Percentiles rank a stretch among this genome's conserved stretches.
phyloP scores from a whole-genome alignment of 2,113 vertebrate species.

The Regulus satrapa region DNA sequence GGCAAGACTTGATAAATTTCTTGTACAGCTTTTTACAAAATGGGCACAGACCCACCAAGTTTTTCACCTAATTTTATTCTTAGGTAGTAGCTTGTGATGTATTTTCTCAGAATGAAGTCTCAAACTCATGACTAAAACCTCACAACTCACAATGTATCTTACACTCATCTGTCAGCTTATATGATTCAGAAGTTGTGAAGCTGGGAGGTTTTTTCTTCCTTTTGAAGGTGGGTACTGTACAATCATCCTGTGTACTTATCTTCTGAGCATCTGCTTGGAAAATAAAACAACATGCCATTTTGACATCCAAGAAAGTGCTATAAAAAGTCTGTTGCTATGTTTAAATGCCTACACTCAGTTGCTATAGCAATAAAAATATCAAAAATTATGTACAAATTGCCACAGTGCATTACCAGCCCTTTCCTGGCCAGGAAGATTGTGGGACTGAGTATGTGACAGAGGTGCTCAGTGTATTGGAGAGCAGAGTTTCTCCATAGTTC shows the following conservation, averaged over 20 bases:
- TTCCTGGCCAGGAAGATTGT: conserved; percentile 15
- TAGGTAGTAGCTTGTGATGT: not conserved
- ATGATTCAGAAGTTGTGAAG: not conserved
- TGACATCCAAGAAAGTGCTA: conserved; percentile 62
- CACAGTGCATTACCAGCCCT: conserved; percentile 11
- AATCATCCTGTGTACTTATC: conserved; percentile 40
- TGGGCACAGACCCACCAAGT: not conserved
- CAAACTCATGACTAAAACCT: not conserved
- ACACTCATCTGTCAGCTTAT: not conserved
- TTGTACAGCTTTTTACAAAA: not conserved
- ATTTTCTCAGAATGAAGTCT: not conserved
- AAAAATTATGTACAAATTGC: conserved; percentile 11
- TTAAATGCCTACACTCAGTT: conserved; percentile 63
- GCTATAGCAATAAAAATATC: conserved; percentile 67
- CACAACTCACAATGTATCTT: not conserved
- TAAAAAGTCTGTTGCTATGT: conserved; percentile 70
- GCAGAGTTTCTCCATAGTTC: not conserved
- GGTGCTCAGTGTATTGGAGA: not conserved
- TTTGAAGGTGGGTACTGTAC: not conserved
- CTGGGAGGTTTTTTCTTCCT: not conserved
- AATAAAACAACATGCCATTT: conserved; percentile 58
- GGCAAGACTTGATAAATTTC: not conserved
- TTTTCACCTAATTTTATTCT: not conserved
- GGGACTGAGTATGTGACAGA: not conserved
- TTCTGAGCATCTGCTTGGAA: conserved; percentile 55